Percentiles rank a stretch among this genome's conserved stretches.
Conservation (phyloP, 2,113 vertebrate species). For the Clupea harengus region DNA sequence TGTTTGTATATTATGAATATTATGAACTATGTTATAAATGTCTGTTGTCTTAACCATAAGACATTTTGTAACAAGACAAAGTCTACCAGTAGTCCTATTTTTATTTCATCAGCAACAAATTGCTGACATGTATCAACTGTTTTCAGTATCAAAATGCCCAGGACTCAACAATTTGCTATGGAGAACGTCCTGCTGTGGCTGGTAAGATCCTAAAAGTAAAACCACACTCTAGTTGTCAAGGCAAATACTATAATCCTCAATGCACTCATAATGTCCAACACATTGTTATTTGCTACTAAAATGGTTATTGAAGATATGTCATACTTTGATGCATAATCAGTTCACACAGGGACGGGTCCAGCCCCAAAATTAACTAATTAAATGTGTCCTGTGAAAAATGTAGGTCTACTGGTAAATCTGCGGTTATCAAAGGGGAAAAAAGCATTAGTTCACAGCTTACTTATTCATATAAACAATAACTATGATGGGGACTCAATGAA, state of each 20-base stretch:
- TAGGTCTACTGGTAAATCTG: too few species aligned
- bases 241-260: background rate
- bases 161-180: slow-evolving; percentile 49
- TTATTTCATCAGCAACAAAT: background rate
- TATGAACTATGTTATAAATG: background rate
- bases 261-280: background rate
- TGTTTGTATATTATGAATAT: background rate
- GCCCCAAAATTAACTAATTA: too few species aligned
- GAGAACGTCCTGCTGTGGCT: slow-evolving; percentile 63
- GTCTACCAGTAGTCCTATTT: background rate
- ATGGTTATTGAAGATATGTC: background rate
- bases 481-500: background rate
- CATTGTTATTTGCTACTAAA: background rate
- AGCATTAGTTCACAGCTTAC: background rate
- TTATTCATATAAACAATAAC: background rate
- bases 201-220: slow-evolving; percentile 53
- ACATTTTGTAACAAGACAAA: slow-evolving; percentile 27
- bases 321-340: background rate
- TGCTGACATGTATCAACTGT: slow-evolving; percentile 1
- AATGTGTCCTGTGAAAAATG: too few species aligned
- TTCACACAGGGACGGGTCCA: too few species aligned
- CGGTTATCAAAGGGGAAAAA: background rate
- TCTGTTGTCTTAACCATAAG: background rate
- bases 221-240: background rate
- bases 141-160: slow-evolving; percentile 43